These are phyloP conservation scores for Ceuthmochares aereus DNA, from an alignment of 2,113 vertebrate genomes.

Conservation along the genomic window DNA sequence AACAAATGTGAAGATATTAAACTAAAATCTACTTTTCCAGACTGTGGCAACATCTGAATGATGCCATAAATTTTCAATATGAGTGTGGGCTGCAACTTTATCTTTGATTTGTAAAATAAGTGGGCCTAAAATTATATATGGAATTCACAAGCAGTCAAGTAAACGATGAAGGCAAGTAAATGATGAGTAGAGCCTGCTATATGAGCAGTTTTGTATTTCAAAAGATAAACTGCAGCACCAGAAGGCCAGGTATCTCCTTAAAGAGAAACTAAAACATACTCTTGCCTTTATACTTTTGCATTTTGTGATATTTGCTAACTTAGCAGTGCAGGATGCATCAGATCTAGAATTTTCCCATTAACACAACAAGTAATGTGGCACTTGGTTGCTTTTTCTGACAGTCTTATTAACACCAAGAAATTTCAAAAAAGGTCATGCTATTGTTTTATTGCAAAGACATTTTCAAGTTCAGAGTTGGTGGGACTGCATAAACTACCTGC, in stretches of 20 bases:
- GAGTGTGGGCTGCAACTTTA: not conserved
- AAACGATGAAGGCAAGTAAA: not conserved
- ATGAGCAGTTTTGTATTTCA: not conserved
- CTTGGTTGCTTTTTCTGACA: not conserved
- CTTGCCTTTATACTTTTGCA: not conserved
- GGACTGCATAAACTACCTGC: not conserved
- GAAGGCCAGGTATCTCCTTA: not conserved
- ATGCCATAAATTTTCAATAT: not conserved
- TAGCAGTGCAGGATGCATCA: not conserved
- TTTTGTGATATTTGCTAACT: not conserved
- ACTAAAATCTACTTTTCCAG: not conserved
- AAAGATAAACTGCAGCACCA: conserved; percentile 7
- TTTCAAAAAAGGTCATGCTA: not conserved
- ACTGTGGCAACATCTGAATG: not conserved
- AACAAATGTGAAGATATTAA: not conserved
- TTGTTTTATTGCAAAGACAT: not conserved
- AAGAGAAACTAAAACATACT: not conserved
- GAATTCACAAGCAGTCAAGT: not conserved
- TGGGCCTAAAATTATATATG: not conserved
- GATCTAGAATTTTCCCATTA: not conserved
- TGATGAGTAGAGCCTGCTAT: not conserved
- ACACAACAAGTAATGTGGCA: not conserved
- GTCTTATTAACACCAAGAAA: not conserved
- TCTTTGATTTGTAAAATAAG: not conserved
- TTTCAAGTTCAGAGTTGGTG: not conserved